Conservation (phyloP, 2,797 vertebrate species). For the Acrocephalus scirpaceus region DNA sequence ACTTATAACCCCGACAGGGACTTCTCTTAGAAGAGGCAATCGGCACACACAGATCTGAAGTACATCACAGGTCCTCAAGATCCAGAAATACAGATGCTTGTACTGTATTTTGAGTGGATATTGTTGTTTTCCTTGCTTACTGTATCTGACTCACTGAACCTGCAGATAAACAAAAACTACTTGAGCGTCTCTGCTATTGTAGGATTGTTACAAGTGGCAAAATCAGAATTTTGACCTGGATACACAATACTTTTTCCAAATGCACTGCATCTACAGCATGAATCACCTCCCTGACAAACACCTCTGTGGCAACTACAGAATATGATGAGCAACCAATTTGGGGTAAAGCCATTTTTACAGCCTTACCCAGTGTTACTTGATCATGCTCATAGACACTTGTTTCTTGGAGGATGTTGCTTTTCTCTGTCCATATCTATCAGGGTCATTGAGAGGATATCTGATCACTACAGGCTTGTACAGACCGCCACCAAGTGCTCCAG, state of each 20-base stretch:
- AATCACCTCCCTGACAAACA: background rate
- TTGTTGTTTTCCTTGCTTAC: background rate
- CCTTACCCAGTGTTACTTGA: background rate
- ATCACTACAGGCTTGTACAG: background rate
- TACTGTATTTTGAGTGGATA: background rate
- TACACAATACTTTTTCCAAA: background rate
- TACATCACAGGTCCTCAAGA: background rate
- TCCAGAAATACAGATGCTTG: background rate
- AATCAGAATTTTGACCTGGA: background rate
- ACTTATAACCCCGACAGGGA: background rate
- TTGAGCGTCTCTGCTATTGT: background rate
- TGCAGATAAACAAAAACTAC: background rate
- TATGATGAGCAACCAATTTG: fast-evolving
- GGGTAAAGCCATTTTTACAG: background rate
- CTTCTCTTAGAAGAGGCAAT: background rate
- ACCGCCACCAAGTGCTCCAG: background rate
- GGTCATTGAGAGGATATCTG: background rate
- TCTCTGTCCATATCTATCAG: background rate
- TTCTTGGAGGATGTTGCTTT: background rate
- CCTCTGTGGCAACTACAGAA: background rate
- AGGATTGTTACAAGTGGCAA: background rate
- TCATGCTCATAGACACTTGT: background rate
- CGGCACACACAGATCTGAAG: background rate
- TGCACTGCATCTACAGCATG: fast-evolving
- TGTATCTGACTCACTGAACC: background rate